Evolutionary conservation across 2,797 vertebrate genomes (phyloP), one percentile per base, ranked within the genome.

Genomic region (Lutjanus argentimaculatus): DNA sequence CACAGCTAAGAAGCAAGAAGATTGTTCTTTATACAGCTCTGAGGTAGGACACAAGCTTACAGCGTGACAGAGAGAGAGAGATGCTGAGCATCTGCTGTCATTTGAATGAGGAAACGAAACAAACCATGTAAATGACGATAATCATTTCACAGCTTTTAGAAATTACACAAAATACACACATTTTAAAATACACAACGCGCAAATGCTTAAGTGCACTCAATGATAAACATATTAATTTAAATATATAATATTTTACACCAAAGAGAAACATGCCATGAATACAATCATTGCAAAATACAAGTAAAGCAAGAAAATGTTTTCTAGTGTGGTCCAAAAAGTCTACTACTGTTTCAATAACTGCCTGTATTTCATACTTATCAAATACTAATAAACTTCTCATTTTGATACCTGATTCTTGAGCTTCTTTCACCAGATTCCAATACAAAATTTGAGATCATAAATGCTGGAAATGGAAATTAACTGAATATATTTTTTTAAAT

Each of bases 21-120:
- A 51, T 52, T 72, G 45, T 72, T 75, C 6, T 75, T 85, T 79
- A 53, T 48, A 88, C 58, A 88, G 62, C 59, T 89, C 72, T 89
- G 89, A 94, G 89, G 89, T 93, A 93, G 91, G 75, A 88, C 75
- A 90, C 77, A 75, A 61, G 75, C 80, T 72, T 25, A 83, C 80
- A 79, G 67, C 22, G 3, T 70, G 69, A 72, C 30, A 80, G 14
- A 79, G n/a, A 79, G 9, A 61, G 46, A 79, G 13, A 25, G 1
- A 75, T 19, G 71, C 30, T 25, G 16, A 63, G 17, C 52, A 43
- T 81, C 40, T 62, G 51, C 52, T 67, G 43, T 57, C 46, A 62
- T 75, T 46, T 21, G 63, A 55, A 45, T 25, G 76, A 46, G 62
- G 13, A 79, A 48, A 40, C 22, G 8, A 22, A 56, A 72, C 8